phyloP scores from a whole-genome alignment of 2,888 invertebrate species.

The Volucella inanis region DNA sequence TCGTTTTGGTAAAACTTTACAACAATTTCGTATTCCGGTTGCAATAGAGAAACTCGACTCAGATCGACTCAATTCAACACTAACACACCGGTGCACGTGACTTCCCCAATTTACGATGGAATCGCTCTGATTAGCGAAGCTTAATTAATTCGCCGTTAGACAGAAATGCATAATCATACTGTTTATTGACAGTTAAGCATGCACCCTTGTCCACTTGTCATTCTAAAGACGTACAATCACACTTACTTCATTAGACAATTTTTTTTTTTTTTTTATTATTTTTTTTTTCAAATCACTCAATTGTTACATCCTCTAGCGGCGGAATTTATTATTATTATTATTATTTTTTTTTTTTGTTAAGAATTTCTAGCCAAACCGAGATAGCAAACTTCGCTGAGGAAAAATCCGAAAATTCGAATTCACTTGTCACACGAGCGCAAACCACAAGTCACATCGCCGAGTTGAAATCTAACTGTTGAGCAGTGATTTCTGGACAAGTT shows the following conservation, averaged over 20 bases:
- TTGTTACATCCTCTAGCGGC: conserved; percentile 30
- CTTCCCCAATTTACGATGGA: conserved; percentile 50
- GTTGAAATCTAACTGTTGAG: conserved; percentile 73
- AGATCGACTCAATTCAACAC: conserved; percentile 33
- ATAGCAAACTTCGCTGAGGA: conserved; percentile 18
- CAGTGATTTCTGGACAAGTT: conserved; percentile 70
- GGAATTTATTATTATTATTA: conserved; percentile 15
- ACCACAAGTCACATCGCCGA: conserved; percentile 62
- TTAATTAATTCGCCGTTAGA: conserved; percentile 36
- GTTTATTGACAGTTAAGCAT: neutral
- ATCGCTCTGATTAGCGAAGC: conserved; percentile 14
- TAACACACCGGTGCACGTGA: conserved; percentile 38
- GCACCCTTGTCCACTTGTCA: conserved; percentile 9
- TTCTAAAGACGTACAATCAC: conserved; percentile 9
- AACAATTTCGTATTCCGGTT: conserved; percentile 67
- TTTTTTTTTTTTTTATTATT: neutral
- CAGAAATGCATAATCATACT: neutral
- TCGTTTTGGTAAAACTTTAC: conserved; percentile 40
- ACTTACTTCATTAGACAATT: conserved; percentile 39
- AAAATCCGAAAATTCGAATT: conserved; percentile 36
- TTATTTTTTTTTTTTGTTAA: conserved; percentile 6
- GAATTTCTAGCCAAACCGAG: conserved; percentile 22
- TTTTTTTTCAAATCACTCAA: conserved; percentile 21
- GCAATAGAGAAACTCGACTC: conserved; percentile 55
- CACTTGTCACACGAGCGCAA: conserved; percentile 57